Conservation (phyloP, 92 coral and sea anemone species). For the Isaurus tuberculatus region DNA sequence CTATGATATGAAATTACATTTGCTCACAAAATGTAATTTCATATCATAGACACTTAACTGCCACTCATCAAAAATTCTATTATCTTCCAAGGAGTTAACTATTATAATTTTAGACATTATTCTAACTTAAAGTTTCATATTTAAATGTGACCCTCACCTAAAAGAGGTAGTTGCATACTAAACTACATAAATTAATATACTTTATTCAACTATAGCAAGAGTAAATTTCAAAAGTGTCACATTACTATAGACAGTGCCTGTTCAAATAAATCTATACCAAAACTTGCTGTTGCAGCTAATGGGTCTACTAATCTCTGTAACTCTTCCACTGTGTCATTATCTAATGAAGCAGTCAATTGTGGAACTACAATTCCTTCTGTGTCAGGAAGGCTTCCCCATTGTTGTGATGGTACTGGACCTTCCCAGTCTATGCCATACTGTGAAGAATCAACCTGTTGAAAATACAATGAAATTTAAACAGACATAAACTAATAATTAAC, state of each 20-base stretch:
- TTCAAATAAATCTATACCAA: constrained; percentile 38
- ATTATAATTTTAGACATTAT: no score
- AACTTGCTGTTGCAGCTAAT: not conserved
- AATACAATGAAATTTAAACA: constrained; percentile 4
- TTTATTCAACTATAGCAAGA: not conserved
- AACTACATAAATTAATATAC: not conserved
- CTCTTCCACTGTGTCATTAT: constrained; percentile 5
- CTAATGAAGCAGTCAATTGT: not conserved
- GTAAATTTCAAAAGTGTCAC: not conserved
- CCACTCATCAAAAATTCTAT: no score
- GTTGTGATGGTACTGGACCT: constrained; percentile 36
- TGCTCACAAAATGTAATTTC: no score
- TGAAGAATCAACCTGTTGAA: constrained; percentile 28
- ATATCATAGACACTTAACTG: no score
- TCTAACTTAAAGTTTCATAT: no score
- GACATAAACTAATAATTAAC: not conserved
- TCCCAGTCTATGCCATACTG: constrained; percentile 46
- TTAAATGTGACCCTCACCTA: no score
- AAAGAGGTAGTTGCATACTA: no score
- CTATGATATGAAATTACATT: no score
- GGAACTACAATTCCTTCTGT: constrained; percentile 43
- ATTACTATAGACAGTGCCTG: constrained; percentile 4
- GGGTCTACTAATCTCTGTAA: constrained; percentile 9
- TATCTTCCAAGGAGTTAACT: no score
- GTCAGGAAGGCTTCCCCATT: constrained; percentile 35